Evolutionary conservation across 2,797 vertebrate species (phyloP).

Genomic region (Alosa sapidissima): DNA sequence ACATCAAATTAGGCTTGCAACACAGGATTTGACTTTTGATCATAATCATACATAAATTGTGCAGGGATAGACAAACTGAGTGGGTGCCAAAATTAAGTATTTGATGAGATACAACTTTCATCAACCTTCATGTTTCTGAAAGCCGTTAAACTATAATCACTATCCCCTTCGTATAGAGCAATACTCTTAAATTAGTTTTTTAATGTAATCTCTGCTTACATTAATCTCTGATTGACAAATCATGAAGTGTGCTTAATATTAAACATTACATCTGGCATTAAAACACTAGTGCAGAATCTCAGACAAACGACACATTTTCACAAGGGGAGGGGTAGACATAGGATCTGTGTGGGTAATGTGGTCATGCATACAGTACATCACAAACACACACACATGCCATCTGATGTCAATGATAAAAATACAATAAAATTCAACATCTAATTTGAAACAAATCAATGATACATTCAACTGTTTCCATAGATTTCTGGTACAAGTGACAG

Average conservation of each 20-base stretch:
- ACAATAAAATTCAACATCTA: slow-evolving; percentile 32
- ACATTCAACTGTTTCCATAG: slow-evolving; percentile 62
- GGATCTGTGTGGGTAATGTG: not conserved
- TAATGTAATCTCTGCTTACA: not conserved
- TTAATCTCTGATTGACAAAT: not conserved
- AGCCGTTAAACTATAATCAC: not conserved
- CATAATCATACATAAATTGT: not conserved
- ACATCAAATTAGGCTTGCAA: not conserved
- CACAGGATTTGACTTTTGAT: not conserved
- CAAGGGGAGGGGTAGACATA: not conserved
- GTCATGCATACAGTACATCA: not conserved
- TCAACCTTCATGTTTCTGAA: not conserved
- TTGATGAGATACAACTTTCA: not conserved
- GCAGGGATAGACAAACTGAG: not conserved
- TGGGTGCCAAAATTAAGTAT: not conserved
- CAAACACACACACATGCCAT: slow-evolving; percentile 4
- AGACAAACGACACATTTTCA: not conserved
- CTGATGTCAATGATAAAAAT: slow-evolving; percentile 12
- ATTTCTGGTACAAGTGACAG: slow-evolving; percentile 38
- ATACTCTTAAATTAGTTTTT: not conserved
- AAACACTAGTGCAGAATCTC: not conserved
- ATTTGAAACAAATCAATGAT: slow-evolving; percentile 42
- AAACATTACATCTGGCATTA: not conserved
- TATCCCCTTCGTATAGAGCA: not conserved
- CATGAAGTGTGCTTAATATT: not conserved